Percentiles rank a stretch among this genome's conserved stretches.
Evolutionary conservation across 2,797 vertebrate genomes (phyloP).

Genomic region (Aratinga solstitialis): DNA sequence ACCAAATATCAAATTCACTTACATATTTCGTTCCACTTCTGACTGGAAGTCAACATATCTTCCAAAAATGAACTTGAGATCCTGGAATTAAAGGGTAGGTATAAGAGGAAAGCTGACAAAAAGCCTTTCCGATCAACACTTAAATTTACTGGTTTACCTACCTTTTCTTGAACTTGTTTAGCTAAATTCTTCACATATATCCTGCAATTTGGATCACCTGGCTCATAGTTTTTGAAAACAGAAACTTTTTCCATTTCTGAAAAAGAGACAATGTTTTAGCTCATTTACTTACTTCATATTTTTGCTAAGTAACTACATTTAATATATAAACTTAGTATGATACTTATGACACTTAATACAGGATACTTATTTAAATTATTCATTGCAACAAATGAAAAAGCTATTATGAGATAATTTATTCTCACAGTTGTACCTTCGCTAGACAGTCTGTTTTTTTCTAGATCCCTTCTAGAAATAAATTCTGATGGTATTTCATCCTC

Average conservation of each 20-base stretch:
- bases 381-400: background rate
- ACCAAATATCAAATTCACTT: slow-evolving; percentile 60
- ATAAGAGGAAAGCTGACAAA: background rate
- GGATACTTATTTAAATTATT: background rate
- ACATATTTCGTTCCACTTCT: slow-evolving; percentile 94
- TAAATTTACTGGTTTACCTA: slow-evolving; percentile 63
- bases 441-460: slow-evolving; percentile 90
- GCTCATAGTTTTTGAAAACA: slow-evolving; percentile 94
- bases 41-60: slow-evolving; percentile 90
- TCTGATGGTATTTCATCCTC: slow-evolving; percentile 86
- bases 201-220: slow-evolving; percentile 96
- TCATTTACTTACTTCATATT: background rate
- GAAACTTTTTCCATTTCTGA: slow-evolving; percentile 94
- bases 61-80: slow-evolving; percentile 96
- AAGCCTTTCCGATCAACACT: background rate
- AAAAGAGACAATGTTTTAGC: background rate
- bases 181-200: slow-evolving; percentile 98
- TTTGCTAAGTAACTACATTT: background rate
- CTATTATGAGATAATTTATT: background rate
- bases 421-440: slow-evolving; percentile 83
- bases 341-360: background rate
- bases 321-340: background rate
- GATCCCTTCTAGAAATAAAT: slow-evolving; percentile 90
- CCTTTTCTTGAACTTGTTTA: slow-evolving; percentile 96
- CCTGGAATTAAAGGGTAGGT: slow-evolving; percentile 76